A percentile compares a stretch with the other conserved stretches of the same genome.
Evolutionary conservation across 2,113 vertebrate genomes (phyloP).

Genomic region (Cyprinodon tularosa): DNA sequence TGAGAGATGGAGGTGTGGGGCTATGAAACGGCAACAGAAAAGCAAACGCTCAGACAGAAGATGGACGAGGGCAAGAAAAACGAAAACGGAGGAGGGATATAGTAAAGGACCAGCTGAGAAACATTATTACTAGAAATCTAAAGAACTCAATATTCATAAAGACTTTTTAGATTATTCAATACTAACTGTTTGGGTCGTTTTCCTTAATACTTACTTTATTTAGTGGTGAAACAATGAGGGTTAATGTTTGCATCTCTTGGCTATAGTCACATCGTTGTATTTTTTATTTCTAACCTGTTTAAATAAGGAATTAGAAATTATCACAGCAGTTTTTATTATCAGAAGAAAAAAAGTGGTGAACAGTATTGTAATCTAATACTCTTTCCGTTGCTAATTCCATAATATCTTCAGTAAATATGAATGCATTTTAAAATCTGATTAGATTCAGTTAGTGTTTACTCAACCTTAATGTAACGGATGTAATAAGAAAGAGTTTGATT

Average conservation of each 20-base stretch:
- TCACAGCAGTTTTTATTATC: too few relatives aligned
- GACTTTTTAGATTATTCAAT: not conserved
- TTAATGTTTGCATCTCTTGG: not conserved
- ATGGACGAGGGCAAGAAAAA: conserved; percentile 6
- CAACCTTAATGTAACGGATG: too few relatives aligned
- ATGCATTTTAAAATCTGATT: not conserved
- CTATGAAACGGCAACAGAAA: conserved; percentile 48
- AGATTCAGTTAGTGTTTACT: too few relatives aligned
- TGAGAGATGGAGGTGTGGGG: conserved; percentile 39
- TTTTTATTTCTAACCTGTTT: not conserved
- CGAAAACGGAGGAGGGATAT: not conserved
- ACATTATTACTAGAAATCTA: not conserved
- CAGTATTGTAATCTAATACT: too few relatives aligned
- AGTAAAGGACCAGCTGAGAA: not conserved
- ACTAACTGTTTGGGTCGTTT: not conserved
- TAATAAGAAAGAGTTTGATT: too few relatives aligned
- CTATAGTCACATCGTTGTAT: not conserved
- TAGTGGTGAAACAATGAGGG: not conserved
- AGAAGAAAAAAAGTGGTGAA: too few relatives aligned
- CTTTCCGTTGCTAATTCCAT: too few relatives aligned
- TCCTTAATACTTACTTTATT: not conserved
- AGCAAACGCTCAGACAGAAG: conserved; percentile 18
- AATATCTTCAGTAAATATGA: not conserved
- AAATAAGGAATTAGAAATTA: not conserved
- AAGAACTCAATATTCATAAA: not conserved